A percentile compares a stretch with the other conserved stretches of the same genome.
Conservation (phyloP, 1,140 invertebrate species). For the Saccostrea echinata region DNA sequence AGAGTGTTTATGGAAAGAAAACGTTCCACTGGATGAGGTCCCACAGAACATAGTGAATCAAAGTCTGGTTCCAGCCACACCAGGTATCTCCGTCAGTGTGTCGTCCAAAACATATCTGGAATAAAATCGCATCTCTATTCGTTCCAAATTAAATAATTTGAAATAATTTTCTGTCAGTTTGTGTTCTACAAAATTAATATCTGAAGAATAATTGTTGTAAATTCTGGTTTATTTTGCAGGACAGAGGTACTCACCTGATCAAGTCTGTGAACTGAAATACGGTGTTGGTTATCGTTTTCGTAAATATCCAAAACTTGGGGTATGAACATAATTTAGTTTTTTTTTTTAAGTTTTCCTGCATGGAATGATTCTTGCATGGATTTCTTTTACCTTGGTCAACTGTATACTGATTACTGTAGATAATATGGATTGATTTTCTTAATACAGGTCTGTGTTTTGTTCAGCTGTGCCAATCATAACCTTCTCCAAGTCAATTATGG, state of each 20-base stretch:
- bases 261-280: slow-evolving; percentile 44
- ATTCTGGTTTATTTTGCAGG: slow-evolving; percentile 5
- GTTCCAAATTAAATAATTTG: too few relatives aligned
- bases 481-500: slow-evolving; percentile 22
- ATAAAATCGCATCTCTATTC: too few relatives aligned
- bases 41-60: background rate
- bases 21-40: background rate
- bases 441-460: background rate
- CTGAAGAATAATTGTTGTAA: too few relatives aligned
- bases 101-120: background rate
- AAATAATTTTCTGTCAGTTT: too few relatives aligned
- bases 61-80: background rate
- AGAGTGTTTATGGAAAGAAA: slow-evolving; percentile 18
- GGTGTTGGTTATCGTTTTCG: slow-evolving; percentile 37
- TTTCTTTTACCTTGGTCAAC: background rate
- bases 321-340: background rate
- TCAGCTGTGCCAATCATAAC: slow-evolving; percentile 49
- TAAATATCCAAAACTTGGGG: slow-evolving; percentile 38
- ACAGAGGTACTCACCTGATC: slow-evolving; percentile 29
- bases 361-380: background rate
- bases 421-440: too few relatives aligned
- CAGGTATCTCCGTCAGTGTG: background rate
- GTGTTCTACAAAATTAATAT: too few relatives aligned
- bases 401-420: too few relatives aligned
- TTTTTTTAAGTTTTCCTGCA: too few relatives aligned